These are phyloP conservation scores for Tinea pellionella DNA, from an alignment of 2,888 invertebrate genomes.

Conservation along the genomic window DNA sequence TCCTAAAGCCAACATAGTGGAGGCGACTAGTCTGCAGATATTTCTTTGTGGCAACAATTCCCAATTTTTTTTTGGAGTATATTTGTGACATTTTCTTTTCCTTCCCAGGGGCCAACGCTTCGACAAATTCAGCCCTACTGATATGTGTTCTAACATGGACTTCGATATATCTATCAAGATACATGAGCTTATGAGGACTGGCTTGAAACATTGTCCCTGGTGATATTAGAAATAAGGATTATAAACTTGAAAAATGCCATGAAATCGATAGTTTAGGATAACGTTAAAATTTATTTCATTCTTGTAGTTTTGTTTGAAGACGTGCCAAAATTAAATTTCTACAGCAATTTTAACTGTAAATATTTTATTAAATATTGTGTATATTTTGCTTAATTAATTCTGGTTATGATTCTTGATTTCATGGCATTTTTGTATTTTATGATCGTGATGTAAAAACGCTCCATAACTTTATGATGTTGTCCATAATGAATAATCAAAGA, in stretches of 20 bases:
- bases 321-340: not conserved
- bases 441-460: not conserved
- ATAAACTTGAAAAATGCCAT: not conserved
- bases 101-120: not conserved
- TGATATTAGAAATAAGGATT: slow-evolving; percentile 57
- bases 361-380: not conserved
- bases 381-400: not conserved
- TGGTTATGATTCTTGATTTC: not conserved
- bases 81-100: not conserved
- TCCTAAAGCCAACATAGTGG: too few species aligned
- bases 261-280: not conserved
- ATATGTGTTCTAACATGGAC: slow-evolving; percentile 34
- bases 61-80: too few species aligned
- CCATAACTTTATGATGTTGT: not conserved
- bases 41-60: too few species aligned
- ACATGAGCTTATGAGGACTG: slow-evolving; percentile 57
- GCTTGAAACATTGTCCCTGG: slow-evolving; percentile 35
- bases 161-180: slow-evolving; percentile 39
- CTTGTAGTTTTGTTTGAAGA: not conserved
- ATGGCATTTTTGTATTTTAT: not conserved
- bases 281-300: not conserved
- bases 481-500: not conserved
- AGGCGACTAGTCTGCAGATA: too few species aligned
- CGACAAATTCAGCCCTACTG: slow-evolving; percentile 16
- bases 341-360: not conserved